phyloP scores from a whole-genome alignment of 2,113 vertebrate genomes.

The Edolisoma coerulescens region DNA sequence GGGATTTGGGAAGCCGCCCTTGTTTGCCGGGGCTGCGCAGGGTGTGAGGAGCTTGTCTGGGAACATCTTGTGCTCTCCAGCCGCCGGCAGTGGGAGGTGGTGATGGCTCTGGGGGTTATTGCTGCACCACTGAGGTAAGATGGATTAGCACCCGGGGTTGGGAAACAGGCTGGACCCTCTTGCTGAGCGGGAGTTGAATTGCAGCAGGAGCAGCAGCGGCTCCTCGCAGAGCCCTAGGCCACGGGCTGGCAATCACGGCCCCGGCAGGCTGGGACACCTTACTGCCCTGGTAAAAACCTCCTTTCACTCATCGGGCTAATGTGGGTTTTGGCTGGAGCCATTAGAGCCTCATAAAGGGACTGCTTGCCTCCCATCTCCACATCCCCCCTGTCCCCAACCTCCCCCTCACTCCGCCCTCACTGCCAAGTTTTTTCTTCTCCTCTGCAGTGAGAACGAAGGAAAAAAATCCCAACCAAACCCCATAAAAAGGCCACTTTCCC shows the following conservation, averaged over 20 bases:
- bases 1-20: neutral
- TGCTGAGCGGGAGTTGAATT: fast-evolving
- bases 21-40: fast-evolving
- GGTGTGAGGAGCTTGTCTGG: neutral
- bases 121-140: neutral
- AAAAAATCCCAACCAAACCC: neutral
- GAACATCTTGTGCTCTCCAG: neutral
- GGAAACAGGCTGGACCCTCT: neutral
- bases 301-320: neutral
- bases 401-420: fast-evolving
- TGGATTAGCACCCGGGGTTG: neutral
- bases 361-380: fast-evolving
- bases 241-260: neutral
- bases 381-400: neutral
- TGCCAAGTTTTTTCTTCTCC: neutral
- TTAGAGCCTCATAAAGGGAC: neutral
- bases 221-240: neutral
- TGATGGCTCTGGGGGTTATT: neutral
- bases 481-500: neutral
- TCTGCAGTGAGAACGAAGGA: neutral
- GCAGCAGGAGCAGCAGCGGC: neutral
- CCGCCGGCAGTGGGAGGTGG: neutral
- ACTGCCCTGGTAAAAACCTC: neutral
- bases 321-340: neutral
- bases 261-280: neutral